Base-by-base conservation (phyloP, 2,888 invertebrate species). In the Epinotia demarniana region DNA sequence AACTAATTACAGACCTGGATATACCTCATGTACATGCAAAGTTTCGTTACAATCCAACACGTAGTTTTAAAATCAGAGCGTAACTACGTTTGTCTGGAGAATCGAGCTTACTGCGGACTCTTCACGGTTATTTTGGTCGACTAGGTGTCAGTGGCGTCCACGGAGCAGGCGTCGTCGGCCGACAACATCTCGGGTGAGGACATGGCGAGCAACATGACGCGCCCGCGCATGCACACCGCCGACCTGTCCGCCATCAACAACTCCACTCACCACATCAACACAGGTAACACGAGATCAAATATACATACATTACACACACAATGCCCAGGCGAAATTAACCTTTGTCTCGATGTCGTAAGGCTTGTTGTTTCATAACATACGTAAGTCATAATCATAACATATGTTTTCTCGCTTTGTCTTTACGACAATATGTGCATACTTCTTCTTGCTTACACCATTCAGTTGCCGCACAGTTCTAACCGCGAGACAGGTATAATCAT, bases 151-250 rank as follows among this genome's bases (percentile, higher is more conserved):
- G 98, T 98, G 19, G 98, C 98, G n/a, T 97, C 97, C 16, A 98
- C 98, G 1, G 99, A 99, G 86, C 99, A 99, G 92, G 98, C 99
- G 12, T 98, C 98, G 0, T 99, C 99, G 0, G 98, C 98, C 0
- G 99, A 99, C 89, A 99, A 98, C 92, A 95, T 99, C 77, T 97
- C 98, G 3, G 97, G 98, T 13, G 98, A 98, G 89, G 97, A 98
- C 71, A 97, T 98, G 83, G 97, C 98, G 3, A 98, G 98, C 90
- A 92, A 93, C 81, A 92, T 94, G 92, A 87, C 94, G 12, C 90
- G 94, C 2, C 93, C 93, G 27, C 90, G 93, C 11, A 90, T 90
- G 66, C 93, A 94, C 82, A 90, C 94, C 46, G 90, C 96, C 0
- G 96, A 97, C 84, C 91, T 96, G 66, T 96, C 96, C 3, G 94